Evolutionary conservation across 2,888 invertebrate species (phyloP).

Genomic region (Eupithecia insigniata): DNA sequence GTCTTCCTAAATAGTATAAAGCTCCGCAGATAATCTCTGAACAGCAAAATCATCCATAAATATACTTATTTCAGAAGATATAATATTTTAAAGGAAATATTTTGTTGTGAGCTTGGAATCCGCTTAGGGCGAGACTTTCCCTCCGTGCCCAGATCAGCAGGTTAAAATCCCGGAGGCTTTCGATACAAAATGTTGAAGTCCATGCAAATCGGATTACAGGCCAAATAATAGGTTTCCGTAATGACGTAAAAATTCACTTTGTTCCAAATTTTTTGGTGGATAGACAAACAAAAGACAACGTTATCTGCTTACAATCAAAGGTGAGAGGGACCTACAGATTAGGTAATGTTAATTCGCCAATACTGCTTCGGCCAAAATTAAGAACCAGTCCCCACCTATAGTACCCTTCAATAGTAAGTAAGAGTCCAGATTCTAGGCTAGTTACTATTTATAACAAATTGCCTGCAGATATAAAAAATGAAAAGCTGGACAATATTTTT

Average conservation of each 20-base stretch:
- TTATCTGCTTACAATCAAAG: background rate
- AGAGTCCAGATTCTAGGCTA: too few species aligned
- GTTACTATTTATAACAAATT: too few species aligned
- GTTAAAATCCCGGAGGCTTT: conserved; percentile 23
- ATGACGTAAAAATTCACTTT: background rate
- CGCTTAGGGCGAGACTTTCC: conserved; percentile 44
- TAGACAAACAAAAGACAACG: background rate
- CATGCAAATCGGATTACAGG: conserved; percentile 21
- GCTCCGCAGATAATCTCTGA: background rate
- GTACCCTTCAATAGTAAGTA: too few species aligned
- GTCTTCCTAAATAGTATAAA: background rate
- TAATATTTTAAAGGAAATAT: conserved; percentile 54
- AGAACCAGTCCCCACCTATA: too few species aligned
- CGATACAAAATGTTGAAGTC: conserved; percentile 33
- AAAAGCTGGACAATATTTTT: too few species aligned
- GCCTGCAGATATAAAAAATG: too few species aligned
- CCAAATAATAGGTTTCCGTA: conserved; percentile 12
- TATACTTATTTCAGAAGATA: conserved; percentile 11
- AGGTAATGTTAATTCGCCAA: too few species aligned
- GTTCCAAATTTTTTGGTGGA: background rate
- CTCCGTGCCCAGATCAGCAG: conserved; percentile 24
- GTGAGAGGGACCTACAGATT: too few species aligned
- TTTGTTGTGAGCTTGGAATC: conserved; percentile 50
- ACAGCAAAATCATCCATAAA: background rate
- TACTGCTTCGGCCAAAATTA: too few species aligned